Conservation (phyloP, 2,797 vertebrate genomes). For the Channallabes apus region DNA sequence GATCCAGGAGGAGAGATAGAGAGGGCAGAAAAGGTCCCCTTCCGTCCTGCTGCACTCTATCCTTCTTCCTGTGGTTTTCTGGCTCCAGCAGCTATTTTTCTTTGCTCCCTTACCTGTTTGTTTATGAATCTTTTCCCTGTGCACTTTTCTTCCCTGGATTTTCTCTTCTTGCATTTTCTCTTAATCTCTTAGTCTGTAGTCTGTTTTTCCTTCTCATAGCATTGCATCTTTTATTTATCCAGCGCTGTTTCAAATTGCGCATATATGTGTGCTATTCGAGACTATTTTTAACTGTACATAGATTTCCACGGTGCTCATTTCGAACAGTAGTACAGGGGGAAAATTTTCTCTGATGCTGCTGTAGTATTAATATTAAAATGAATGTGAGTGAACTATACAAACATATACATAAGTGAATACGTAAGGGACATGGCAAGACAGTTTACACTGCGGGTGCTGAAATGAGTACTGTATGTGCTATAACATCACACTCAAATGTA, state of each 20-base stretch:
- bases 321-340: background rate
- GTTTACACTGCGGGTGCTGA: background rate
- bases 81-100: slow-evolving; percentile 5
- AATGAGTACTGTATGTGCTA: background rate
- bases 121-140: slow-evolving; percentile 24
- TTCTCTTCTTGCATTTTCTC: background rate
- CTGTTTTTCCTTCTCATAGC: background rate
- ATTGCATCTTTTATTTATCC: slow-evolving; percentile 20
- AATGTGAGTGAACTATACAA: background rate
- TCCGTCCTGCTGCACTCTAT: slow-evolving; percentile 42
- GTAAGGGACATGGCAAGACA: background rate
- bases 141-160: slow-evolving; percentile 40
- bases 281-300: background rate
- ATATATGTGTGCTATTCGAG: background rate
- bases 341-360: background rate
- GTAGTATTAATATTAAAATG: background rate
- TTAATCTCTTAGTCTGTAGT: background rate
- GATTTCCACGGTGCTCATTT: background rate
- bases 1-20: slow-evolving; percentile 42
- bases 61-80: slow-evolving; percentile 26
- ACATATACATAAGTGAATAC: background rate
- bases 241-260: slow-evolving; percentile 7
- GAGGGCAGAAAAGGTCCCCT: slow-evolving; percentile 37
- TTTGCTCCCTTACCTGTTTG: slow-evolving; percentile 19
- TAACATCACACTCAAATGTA: background rate